Conservation (phyloP, 2,888 invertebrate species). For the Nasonia oneida region DNA sequence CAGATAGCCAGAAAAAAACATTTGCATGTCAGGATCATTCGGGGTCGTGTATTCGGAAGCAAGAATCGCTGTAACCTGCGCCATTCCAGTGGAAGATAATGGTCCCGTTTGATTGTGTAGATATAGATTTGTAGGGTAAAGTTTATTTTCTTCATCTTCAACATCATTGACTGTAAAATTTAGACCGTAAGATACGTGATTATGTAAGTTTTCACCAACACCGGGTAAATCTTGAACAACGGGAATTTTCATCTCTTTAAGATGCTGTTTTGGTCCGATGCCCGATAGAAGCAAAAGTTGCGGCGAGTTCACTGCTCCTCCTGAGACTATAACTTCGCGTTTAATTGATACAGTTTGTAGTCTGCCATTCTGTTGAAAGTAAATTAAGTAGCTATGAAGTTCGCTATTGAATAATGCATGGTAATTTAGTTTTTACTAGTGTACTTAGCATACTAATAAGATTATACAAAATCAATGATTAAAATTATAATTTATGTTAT, state of each 20-base stretch:
- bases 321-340: slow-evolving; percentile 82
- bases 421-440: not conserved
- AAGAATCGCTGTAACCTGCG: slow-evolving; percentile 84
- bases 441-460: not conserved
- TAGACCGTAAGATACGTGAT: slow-evolving; percentile 83
- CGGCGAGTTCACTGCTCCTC: slow-evolving; percentile 84
- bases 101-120: slow-evolving; percentile 82
- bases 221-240: slow-evolving; percentile 83
- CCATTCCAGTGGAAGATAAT: slow-evolving; percentile 83
- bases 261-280: slow-evolving; percentile 83
- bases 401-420: not conserved
- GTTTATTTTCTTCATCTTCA: slow-evolving; percentile 69
- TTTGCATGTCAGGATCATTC: slow-evolving; percentile 84
- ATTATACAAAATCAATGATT: not conserved
- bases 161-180: slow-evolving; percentile 80
- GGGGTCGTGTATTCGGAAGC: slow-evolving; percentile 83
- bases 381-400: slow-evolving; percentile 41
- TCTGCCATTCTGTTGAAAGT: slow-evolving; percentile 64
- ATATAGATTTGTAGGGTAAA: slow-evolving; percentile 74
- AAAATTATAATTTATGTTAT: not conserved
- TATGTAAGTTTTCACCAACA: slow-evolving; percentile 86
- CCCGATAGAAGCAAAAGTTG: slow-evolving; percentile 86
- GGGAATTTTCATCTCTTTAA: slow-evolving; percentile 82
- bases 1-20: slow-evolving; percentile 84
- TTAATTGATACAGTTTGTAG: slow-evolving; percentile 63